These are phyloP conservation scores for Ligdia adustata DNA, from an alignment of 2,888 invertebrate genomes.

Conservation along the genomic window DNA sequence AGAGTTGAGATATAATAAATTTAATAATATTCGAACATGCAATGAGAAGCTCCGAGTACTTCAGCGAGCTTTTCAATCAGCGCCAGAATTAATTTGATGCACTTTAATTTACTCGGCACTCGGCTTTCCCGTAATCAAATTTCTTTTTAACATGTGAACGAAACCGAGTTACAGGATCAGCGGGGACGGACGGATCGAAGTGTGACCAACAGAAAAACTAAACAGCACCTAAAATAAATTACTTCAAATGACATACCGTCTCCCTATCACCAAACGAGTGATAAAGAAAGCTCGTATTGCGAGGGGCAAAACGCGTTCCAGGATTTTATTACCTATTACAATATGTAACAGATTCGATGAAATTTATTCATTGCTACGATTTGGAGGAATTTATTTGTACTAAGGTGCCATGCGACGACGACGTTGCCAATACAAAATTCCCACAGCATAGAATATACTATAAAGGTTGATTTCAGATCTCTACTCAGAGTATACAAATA, in stretches of 20 bases:
- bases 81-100: slow-evolving; percentile 62
- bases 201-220: slow-evolving; percentile 51
- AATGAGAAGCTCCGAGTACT: slow-evolving; percentile 40
- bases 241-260: slow-evolving; percentile 53
- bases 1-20: slow-evolving; percentile 8
- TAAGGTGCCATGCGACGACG: too few species aligned
- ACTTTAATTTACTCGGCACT: slow-evolving; percentile 55
- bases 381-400: slow-evolving; percentile 24
- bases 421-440: too few species aligned
- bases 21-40: slow-evolving; percentile 16
- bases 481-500: too few species aligned
- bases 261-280: slow-evolving; percentile 51
- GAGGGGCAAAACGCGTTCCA: slow-evolving; percentile 44
- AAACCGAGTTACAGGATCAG: slow-evolving; percentile 48
- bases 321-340: slow-evolving; percentile 46
- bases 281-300: slow-evolving; percentile 51
- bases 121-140: slow-evolving; percentile 54
- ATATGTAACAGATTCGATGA: slow-evolving; percentile 34
- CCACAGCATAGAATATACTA: too few species aligned
- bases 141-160: slow-evolving; percentile 53
- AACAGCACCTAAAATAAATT: slow-evolving; percentile 57
- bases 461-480: too few species aligned
- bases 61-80: slow-evolving; percentile 65
- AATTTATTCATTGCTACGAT: slow-evolving; percentile 31
- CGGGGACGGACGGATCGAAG: slow-evolving; percentile 52